Conservation (phyloP, 2,888 invertebrate species). For the Microctonus hyperodae region DNA sequence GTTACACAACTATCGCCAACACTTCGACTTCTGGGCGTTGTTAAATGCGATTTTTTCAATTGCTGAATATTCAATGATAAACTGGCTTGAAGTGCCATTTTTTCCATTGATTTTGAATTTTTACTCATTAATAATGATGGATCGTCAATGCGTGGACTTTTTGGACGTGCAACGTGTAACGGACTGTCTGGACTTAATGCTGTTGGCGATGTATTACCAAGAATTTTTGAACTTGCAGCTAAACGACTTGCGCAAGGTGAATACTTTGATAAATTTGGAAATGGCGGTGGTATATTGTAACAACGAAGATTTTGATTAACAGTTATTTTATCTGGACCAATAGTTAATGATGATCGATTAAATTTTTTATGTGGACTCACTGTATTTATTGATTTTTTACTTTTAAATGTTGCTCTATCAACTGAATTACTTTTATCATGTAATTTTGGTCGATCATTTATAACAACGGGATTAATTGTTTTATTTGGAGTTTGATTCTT, state of each 20-base stretch:
- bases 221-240: constrained; percentile 59
- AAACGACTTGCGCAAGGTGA: constrained; percentile 60
- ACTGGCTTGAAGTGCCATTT: constrained; percentile 48
- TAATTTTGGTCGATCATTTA: constrained; percentile 29
- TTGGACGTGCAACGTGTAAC: constrained; percentile 49
- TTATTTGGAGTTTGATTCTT: constrained; percentile 42
- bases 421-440: constrained; percentile 40
- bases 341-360: constrained; percentile 54
- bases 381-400: constrained; percentile 36
- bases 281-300: constrained; percentile 6
- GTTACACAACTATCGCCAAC: constrained; percentile 57
- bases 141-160: constrained; percentile 46
- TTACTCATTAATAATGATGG: constrained; percentile 1
- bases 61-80: constrained; percentile 51
- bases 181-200: constrained; percentile 55
- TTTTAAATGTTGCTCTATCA: constrained; percentile 36
- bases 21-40: constrained; percentile 50
- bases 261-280: constrained; percentile 53
- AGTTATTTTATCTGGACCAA: constrained; percentile 54
- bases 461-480: constrained; percentile 42
- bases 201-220: constrained; percentile 47
- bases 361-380: constrained; percentile 53
- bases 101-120: constrained; percentile 37
- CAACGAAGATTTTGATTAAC: constrained; percentile 41
- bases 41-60: constrained; percentile 42